Base-by-base conservation (phyloP, 2,888 invertebrate species). In the Xanthia togata region DNA sequence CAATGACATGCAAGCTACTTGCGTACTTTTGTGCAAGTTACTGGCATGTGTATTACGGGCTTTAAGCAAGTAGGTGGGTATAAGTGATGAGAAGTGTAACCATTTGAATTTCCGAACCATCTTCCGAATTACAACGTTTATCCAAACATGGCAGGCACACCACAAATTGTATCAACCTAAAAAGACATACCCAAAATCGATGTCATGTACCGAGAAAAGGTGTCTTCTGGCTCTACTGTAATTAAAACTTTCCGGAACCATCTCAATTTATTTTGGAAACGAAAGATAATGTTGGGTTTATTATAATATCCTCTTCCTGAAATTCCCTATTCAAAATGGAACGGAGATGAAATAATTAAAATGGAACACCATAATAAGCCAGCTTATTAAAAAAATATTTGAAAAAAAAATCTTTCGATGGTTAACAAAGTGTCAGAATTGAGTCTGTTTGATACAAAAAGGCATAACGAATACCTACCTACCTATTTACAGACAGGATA, bases 161-260 rank as follows among this genome's bases (percentile, higher is more conserved):
- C 26, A 23, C 1, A 44, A 74, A 6, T 31, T 3, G 6, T 41
- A 47, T 8, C n/a, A 35, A 65, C 4, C 41, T 44, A 23, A 63
- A 74, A 78, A 35, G 23, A 26, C 44, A 55, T 35, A 63, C 44
- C n/a, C 65, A 44, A 77, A 64, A 44, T 77, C 64, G 44, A 77
- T 63, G 20, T 20, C 35, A 2, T n/a, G 35, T 44, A 44, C 44
- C 5, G 35, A 60, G 57, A 26, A 63, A 69, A 63, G 26, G 62
- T n/a, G 57, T 26, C 23, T n/a, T 31, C 35, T 59, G 57, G 78
- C 63, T 53, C 57, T 44, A 20, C 35, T 55, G 57, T 83, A 82
- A 83, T 83, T 85, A 82, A 82, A 86, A 83, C 71, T 83, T 83
- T 59, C 50, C 62, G 41, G 44, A 47, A 74, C 62, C 65, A 41